Conservation (phyloP, 2,888 invertebrate genomes). For the Ashinkailepas kermadecensis region DNA sequence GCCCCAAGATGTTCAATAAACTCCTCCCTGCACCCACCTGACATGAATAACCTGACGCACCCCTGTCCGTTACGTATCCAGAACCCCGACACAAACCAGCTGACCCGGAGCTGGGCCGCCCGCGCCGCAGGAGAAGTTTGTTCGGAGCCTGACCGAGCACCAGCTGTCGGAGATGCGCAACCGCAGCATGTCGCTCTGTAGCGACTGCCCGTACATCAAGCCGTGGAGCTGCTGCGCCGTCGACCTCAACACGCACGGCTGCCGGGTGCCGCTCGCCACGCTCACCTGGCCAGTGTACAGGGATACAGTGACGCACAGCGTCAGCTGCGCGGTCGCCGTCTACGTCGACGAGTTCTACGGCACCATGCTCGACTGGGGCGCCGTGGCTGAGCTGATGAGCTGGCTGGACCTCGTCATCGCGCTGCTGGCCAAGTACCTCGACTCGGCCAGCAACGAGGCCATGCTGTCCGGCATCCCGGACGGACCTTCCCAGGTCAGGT, state of each 20-base stretch:
- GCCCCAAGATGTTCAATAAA: too few species aligned
- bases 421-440: constrained; percentile 11
- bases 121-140: background rate
- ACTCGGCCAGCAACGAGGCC: constrained; percentile 10
- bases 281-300: background rate
- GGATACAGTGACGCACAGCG: background rate
- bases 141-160: background rate
- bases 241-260: background rate
- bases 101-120: too few species aligned
- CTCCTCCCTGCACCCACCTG: too few species aligned
- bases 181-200: background rate
- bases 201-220: background rate
- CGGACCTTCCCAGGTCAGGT: background rate
- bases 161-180: background rate
- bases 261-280: background rate
- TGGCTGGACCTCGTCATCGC: constrained; percentile 9
- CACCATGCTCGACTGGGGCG: constrained; percentile 19
- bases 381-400: background rate
- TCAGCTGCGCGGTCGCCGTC: background rate
- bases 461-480: constrained; percentile 4
- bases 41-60: too few species aligned
- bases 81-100: too few species aligned
- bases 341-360: constrained; percentile 3
- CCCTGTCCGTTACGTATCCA: too few species aligned
- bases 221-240: constrained; percentile 18